Base-by-base conservation (phyloP, 2,113 vertebrate genomes). In the Phoenicopterus ruber region DNA sequence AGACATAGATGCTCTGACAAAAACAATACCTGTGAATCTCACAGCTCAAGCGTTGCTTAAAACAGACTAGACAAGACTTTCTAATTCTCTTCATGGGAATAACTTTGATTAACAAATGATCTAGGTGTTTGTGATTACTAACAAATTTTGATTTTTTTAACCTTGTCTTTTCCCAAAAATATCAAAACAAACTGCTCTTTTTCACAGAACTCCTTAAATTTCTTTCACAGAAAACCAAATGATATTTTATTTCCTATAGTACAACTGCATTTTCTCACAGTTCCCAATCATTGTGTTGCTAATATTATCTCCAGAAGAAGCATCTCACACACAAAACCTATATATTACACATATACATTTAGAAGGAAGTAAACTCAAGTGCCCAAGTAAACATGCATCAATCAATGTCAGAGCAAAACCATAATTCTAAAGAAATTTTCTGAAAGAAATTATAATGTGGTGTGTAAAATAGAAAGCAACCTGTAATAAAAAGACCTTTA, bases 401-500 rank as follows among this genome's bases (percentile, higher is more conserved):
- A 86, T 77, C 38, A 86, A 26, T 50, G 46, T 91, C 77, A 93
- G 74, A 57, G 26, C 34, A 78, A 95, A 88, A 69, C 31, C 36
- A 17, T 61, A 93, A 88, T 77, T 96, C 96, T 80, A 72, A 90
- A 84, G 86, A 88, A 95, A 86, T 93, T 93, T 63, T 86, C 58
- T 71, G 52, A 80, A 88, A 94, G 22, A 91, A 90, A 93, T 46
- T 62, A 88, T 94, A 93, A 95, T 49, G 49, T 55, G 38, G 72
- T 88, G 77, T 82, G 21, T 57, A 92, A 97, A 96, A 87, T 2
- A 88, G 88, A 87, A 97, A 96, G 79, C 67, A 88, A 96, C 84
- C 76, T 86, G 77, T 88, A 97, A 95, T 86, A 82, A 96, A 93
- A 94, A 71, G 80, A 81, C 42, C 90, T 97, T 96, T 95, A 97